Percentiles rank a stretch among this genome's conserved stretches.
These are phyloP conservation scores for Tragelaphus imberbis DNA, from an alignment of 2,113 vertebrate species.

Conservation along the genomic window DNA sequence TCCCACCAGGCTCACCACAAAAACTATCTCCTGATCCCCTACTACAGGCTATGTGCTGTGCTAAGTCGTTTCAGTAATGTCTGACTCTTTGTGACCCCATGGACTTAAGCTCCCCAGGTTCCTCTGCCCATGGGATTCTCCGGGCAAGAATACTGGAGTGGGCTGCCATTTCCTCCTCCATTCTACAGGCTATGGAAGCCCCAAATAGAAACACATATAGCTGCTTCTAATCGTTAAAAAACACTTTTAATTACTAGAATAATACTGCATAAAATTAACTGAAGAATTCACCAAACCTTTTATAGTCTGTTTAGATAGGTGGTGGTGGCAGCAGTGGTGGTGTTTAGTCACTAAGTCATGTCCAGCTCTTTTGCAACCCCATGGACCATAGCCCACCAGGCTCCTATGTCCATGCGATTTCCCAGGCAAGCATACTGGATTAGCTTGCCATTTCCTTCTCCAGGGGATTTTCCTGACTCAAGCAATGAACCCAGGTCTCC, in stretches of 20 bases:
- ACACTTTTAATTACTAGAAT: not conserved
- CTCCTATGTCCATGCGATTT: not conserved
- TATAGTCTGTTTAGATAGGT: not conserved
- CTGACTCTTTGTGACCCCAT: not conserved
- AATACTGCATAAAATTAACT: not conserved
- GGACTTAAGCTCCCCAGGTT: not conserved
- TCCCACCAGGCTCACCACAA: not conserved
- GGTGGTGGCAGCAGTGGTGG: no score
- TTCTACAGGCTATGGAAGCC: not conserved
- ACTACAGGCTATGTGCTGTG: not conserved
- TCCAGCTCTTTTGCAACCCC: not conserved
- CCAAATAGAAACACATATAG: not conserved
- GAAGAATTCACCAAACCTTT: not conserved
- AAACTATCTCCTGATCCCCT: not conserved
- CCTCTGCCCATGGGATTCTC: not conserved
- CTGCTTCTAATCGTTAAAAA: not conserved
- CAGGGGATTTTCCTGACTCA: not conserved
- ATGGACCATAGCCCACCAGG: not conserved
- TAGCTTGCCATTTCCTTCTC: not conserved
- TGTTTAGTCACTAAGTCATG: not conserved
- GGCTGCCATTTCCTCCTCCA: not conserved
- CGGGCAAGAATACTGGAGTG: not conserved
- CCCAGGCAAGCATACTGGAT: not conserved
- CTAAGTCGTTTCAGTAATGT: not conserved
- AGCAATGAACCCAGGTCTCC: not conserved